Base-by-base conservation (phyloP, 2,113 vertebrate genomes). In the Oncorhynchus gorbuscha region DNA sequence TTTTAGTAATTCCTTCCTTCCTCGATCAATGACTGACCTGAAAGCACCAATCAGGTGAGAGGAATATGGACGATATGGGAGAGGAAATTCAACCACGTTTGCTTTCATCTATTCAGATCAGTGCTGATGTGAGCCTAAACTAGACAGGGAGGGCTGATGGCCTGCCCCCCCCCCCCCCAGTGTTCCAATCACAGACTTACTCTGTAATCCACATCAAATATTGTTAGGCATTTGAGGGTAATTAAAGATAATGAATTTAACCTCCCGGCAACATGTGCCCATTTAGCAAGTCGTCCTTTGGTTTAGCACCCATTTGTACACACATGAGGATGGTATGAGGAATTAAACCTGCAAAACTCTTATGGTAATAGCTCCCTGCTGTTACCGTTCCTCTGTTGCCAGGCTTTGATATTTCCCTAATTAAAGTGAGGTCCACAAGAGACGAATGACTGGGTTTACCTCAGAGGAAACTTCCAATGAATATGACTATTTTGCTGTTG, bases 341-440 rank as follows among this genome's bases (percentile, higher is more conserved):
- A 69, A 24, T 80, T 66, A 77, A 65, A 22, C 39, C 35, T 45
- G 51, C 76, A 72, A 75, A 83, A 71, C 45, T n/a, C 32, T 62
- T 83, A 78, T 73, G 64, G 30, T 74, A 67, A 75, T 77, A 55
- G 26, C 48, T 65, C 72, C 80, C 72, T 48, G 48, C 75, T 81
- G 81, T 71, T 74, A 49, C 3, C 48, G 48, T 64, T 13, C 49
- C 39, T n/a, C 30, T 20, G 66, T 66, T 49, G 48, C 11, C 4
- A 35, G 61, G 30, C 45, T 83, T 79, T 77, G 73, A 72, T 72
- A 48, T 65, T 11, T 61, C 8, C 0, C 8, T 78, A 72, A 83
- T 83, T 80, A 83, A 72, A 76, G 72, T 32, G 24, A 70, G 68
- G 69, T 64, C 59, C 22, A 69, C 30, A 32, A 13, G n/a, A 30